Conservation (phyloP, 2,113 vertebrate species). For the Etheostoma spectabile region DNA sequence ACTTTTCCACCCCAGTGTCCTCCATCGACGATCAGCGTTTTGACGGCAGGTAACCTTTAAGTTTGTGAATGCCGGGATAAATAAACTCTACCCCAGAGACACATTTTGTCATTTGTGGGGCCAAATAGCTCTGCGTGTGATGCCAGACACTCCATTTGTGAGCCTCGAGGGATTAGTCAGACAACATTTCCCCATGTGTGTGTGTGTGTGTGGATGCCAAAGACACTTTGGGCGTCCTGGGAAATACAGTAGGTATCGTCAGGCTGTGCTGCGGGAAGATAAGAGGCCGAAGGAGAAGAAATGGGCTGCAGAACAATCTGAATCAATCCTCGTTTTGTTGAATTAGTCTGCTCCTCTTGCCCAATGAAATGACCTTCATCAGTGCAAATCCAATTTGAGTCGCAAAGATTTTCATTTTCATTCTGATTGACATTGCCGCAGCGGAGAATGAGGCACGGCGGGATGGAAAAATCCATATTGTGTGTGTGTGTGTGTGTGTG, state of each 20-base stretch:
- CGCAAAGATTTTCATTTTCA: slow-evolving; percentile 75
- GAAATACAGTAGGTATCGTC: slow-evolving; percentile 46
- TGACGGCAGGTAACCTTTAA: slow-evolving; percentile 22
- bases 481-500: slow-evolving; percentile 30
- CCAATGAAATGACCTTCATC: slow-evolving; percentile 72
- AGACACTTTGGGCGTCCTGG: slow-evolving; percentile 22
- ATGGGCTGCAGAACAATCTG: slow-evolving; percentile 50
- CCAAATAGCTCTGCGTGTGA: slow-evolving; percentile 19
- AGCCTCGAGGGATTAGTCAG: slow-evolving; percentile 12
- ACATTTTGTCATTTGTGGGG: slow-evolving; percentile 18
- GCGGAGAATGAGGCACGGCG: slow-evolving; percentile 32
- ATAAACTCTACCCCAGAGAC: slow-evolving; percentile 7
- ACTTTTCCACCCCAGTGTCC: neutral
- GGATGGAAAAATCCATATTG: slow-evolving; percentile 35
- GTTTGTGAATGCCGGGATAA: slow-evolving; percentile 17
- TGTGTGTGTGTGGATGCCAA: slow-evolving; percentile 27
- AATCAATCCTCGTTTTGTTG: slow-evolving; percentile 71
- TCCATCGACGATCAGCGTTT: neutral
- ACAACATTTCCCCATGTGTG: slow-evolving; percentile 9
- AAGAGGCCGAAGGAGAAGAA: slow-evolving; percentile 52
- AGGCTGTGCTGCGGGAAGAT: slow-evolving; percentile 31
- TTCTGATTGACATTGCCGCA: slow-evolving; percentile 66
- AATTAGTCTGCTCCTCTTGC: slow-evolving; percentile 63
- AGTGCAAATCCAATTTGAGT: slow-evolving; percentile 74
- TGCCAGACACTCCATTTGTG: slow-evolving; percentile 42